Conservation (phyloP, 2,888 invertebrate genomes). For the Hemaris fuciformis region DNA sequence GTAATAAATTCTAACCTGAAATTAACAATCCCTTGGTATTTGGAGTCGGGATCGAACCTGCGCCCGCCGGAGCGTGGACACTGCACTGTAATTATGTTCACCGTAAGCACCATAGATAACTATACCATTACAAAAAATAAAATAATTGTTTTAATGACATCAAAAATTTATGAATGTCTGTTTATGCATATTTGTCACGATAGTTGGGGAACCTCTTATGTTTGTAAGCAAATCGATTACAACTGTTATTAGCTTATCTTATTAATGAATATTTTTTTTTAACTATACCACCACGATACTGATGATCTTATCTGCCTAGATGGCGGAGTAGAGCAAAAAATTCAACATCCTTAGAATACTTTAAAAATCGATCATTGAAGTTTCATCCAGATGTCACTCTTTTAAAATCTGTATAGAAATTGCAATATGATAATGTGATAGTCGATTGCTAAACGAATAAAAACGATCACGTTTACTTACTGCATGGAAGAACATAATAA, state of each 20-base stretch:
- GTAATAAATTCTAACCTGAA: not conserved
- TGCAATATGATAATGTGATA: too few species aligned
- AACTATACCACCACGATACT: too few species aligned
- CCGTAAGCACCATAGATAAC: conserved; percentile 50
- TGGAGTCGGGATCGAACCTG: conserved; percentile 33
- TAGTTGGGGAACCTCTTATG: not conserved
- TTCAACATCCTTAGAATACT: too few species aligned
- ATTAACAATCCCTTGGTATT: conserved; percentile 1
- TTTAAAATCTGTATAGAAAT: too few species aligned
- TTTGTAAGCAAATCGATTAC: not conserved
- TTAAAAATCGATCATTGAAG: too few species aligned
- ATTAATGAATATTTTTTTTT: not conserved
- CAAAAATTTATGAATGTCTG: conserved; percentile 41
- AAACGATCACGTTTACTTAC: too few species aligned
- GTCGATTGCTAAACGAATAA: too few species aligned
- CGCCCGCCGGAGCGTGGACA: conserved; percentile 45
- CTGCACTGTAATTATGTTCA: conserved; percentile 59
- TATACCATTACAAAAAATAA: conserved; percentile 40
- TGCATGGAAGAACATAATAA: too few species aligned
- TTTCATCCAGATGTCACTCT: too few species aligned
- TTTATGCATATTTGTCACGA: conserved; percentile 19
- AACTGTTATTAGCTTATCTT: not conserved
- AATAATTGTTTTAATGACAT: conserved; percentile 54
- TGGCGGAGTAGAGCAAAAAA: too few species aligned
- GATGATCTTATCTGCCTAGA: too few species aligned